Evolutionary conservation across 2,888 invertebrate genomes (phyloP).

Genomic region (Chalcosyrphus nemorum): DNA sequence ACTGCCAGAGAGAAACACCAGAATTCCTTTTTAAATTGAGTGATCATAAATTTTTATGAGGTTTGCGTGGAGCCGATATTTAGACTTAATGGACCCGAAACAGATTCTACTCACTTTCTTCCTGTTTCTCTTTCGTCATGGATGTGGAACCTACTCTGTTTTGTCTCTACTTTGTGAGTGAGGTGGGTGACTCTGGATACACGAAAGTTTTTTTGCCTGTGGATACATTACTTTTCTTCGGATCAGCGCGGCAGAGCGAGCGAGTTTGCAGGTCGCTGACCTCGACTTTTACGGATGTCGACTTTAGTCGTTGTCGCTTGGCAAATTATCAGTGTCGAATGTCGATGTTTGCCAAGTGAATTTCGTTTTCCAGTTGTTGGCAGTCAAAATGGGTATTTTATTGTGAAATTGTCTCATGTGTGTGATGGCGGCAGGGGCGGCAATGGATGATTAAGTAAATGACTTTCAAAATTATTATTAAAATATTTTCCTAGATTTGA

Average conservation of each 20-base stretch:
- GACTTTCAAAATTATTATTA: constrained; percentile 30
- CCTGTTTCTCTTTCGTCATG: constrained; percentile 24
- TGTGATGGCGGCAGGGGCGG: neutral
- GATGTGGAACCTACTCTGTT: constrained; percentile 5
- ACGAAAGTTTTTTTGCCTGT: constrained; percentile 26
- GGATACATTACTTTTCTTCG: constrained; percentile 42
- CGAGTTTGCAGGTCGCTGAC: constrained; percentile 50
- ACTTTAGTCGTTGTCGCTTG: constrained; percentile 36
- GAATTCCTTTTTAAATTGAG: constrained; percentile 69
- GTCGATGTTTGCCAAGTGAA: constrained; percentile 6
- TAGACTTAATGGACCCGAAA: constrained; percentile 71
- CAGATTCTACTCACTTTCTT: constrained; percentile 54
- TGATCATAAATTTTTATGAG: constrained; percentile 73
- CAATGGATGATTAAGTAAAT: constrained; percentile 52
- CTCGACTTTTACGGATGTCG: constrained; percentile 55
- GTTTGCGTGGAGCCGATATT: constrained; percentile 72
- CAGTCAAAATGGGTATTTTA: constrained; percentile 28
- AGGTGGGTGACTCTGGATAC: neutral
- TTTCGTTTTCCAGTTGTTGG: constrained; percentile 9
- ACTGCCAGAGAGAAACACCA: constrained; percentile 8
- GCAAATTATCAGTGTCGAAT: constrained; percentile 31
- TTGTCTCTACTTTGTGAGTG: constrained; percentile 33
- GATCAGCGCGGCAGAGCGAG: constrained; percentile 48
- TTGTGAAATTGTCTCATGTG: constrained; percentile 28
- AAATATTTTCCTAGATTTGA: constrained; percentile 10